These are phyloP conservation scores for Seira musarum DNA, from an alignment of 2,888 invertebrate species.

Conservation along the genomic window DNA sequence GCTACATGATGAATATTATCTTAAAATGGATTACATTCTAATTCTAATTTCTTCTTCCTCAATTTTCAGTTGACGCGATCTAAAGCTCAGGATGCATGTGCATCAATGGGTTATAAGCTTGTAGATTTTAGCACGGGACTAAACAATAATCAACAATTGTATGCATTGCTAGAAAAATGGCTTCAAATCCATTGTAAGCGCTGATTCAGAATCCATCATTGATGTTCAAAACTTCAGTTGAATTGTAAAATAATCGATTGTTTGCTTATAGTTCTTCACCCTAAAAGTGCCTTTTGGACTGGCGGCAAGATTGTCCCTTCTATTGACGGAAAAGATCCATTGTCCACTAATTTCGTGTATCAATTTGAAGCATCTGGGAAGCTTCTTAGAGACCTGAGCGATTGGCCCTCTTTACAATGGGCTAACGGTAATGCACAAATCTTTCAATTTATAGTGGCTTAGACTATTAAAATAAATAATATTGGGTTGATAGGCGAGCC, in stretches of 20 bases:
- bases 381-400: constrained; percentile 15
- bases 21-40: too few relatives aligned
- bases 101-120: constrained; percentile 5
- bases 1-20: background rate
- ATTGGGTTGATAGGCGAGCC: constrained; percentile 39
- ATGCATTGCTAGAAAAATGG: constrained; percentile 32
- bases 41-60: background rate
- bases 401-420: constrained; percentile 34
- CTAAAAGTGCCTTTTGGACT: constrained; percentile 40
- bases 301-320: constrained; percentile 20
- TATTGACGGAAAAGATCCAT: background rate
- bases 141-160: constrained; percentile 36
- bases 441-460: background rate
- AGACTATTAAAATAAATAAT: background rate
- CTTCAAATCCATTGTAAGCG: background rate
- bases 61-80: background rate
- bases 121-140: constrained; percentile 31
- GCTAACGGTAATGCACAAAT: constrained; percentile 22
- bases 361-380: constrained; percentile 26
- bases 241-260: too few relatives aligned
- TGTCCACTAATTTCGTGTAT: background rate
- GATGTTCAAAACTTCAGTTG: too few relatives aligned
- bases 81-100: constrained; percentile 7
- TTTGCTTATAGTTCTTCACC: too few relatives aligned
- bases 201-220: too few relatives aligned